phyloP scores from a whole-genome alignment of 2,797 vertebrate species.

The Chaenodraco wilsoni region DNA sequence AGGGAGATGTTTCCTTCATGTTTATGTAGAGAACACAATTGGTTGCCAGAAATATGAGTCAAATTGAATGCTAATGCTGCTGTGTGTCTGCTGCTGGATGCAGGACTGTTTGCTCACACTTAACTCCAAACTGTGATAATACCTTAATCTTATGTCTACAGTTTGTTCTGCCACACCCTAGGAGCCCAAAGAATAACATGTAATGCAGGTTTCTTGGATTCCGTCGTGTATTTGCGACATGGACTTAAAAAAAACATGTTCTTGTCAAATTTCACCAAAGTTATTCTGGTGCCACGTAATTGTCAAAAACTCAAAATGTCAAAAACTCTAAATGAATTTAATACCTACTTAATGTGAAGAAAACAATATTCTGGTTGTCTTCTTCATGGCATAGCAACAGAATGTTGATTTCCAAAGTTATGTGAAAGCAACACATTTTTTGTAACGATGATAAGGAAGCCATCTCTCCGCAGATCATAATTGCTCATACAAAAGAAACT shows the following conservation, averaged over 20 bases:
- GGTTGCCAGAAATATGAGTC: too few relatives aligned
- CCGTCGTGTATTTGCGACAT: too few relatives aligned
- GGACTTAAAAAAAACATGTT: too few relatives aligned
- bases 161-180: not conserved
- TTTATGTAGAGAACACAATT: too few relatives aligned
- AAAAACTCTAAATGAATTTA: conserved; percentile 7
- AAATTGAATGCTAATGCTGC: too few relatives aligned
- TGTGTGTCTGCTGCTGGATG: too few relatives aligned
- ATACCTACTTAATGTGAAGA: conserved; percentile 11
- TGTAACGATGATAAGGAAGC: conserved; percentile 27
- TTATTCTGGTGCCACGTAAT: not conserved
- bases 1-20: too few relatives aligned
- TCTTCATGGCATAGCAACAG: conserved; percentile 19
- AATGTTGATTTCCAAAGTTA: conserved; percentile 1
- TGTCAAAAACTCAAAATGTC: conserved; percentile 9
- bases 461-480: conserved; percentile 28
- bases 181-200: not conserved
- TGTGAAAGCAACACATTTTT: conserved; percentile 12
- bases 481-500: conserved; percentile 39
- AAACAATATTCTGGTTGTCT: conserved; percentile 5
- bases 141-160: not conserved
- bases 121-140: not conserved
- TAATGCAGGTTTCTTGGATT: not conserved
- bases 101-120: too few relatives aligned
- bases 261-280: not conserved